Evolutionary conservation across 2,888 invertebrate species (phyloP).

Genomic region (Ganaspis brasiliensis): DNA sequence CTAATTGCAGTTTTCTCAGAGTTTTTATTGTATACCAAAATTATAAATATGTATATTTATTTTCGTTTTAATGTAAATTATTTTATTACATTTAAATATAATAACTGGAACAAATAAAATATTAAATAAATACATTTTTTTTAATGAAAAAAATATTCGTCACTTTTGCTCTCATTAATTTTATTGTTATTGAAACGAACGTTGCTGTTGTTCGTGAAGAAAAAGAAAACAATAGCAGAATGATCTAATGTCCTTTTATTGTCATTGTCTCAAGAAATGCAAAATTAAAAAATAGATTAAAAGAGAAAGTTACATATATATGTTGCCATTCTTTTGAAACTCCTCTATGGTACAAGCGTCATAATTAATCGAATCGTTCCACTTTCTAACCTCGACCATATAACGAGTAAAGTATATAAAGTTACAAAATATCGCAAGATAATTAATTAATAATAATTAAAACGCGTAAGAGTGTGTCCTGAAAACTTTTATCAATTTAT

Average conservation of each 20-base stretch:
- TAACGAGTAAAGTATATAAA: conserved; percentile 55
- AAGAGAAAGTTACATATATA: conserved; percentile 59
- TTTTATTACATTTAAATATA: no score
- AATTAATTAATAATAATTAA: conserved; percentile 23
- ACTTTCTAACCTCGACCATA: conserved; percentile 68
- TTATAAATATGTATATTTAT: no score
- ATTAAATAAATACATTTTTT: no score
- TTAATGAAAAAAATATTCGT: no score
- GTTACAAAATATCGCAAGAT: conserved; percentile 2
- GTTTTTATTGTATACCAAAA: no score
- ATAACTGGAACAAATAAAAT: no score
- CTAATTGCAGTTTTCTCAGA: no score
- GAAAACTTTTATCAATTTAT: background rate
- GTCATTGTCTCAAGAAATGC: background rate
- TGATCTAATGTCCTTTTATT: background rate
- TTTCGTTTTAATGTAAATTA: no score
- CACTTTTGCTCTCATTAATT: no score
- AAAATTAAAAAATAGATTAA: conserved; percentile 19
- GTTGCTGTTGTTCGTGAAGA: background rate
- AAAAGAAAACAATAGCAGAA: no score
- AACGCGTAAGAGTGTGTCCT: background rate
- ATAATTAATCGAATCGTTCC: conserved; percentile 71
- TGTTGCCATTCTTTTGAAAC: conserved; percentile 39
- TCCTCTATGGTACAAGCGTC: conserved; percentile 39
- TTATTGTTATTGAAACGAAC: no score